Percentiles rank a stretch among this genome's conserved stretches.
These are phyloP conservation scores for Tetrax tetrax DNA, from an alignment of 2,113 vertebrate genomes.

Conservation along the genomic window DNA sequence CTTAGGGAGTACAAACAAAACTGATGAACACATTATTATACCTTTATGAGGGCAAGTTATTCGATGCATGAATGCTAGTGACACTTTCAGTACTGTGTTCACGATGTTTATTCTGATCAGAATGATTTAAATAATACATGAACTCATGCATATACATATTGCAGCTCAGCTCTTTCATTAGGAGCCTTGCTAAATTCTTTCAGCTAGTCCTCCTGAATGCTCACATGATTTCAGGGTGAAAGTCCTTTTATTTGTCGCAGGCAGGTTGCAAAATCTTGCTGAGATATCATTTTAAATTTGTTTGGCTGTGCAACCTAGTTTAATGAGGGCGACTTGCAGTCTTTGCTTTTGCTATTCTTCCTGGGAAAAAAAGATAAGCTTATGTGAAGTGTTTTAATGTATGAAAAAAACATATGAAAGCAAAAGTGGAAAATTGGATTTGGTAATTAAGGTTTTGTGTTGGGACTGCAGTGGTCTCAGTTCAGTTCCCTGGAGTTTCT, in stretches of 20 bases:
- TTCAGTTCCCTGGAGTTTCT: background rate
- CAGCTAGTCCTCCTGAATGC: background rate
- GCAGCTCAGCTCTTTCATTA: constrained; percentile 58
- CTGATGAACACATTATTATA: constrained; percentile 53
- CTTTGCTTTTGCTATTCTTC: constrained; percentile 32
- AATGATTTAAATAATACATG: constrained; percentile 74
- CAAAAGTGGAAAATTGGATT: constrained; percentile 35
- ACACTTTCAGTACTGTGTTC: constrained; percentile 55
- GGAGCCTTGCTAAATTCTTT: constrained; percentile 35
- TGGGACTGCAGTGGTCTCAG: background rate
- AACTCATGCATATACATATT: constrained; percentile 56
- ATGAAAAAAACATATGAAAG: background rate
- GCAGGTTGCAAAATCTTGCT: constrained; percentile 55
- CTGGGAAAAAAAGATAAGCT: background rate
- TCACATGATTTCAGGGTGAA: constrained; percentile 39
- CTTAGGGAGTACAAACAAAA: constrained; percentile 58
- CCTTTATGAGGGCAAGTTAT: constrained; percentile 59
- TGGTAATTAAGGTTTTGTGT: constrained; percentile 25
- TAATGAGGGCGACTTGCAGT: constrained; percentile 22
- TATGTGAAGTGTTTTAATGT: constrained; percentile 17
- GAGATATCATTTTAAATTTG: constrained; percentile 50
- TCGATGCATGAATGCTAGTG: constrained; percentile 30
- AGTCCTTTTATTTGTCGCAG: constrained; percentile 17
- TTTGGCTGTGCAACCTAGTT: constrained; percentile 44
- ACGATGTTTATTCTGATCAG: constrained; percentile 56